These are phyloP conservation scores for Dorcus hopei DNA, from an alignment of 2,888 invertebrate species.

Conservation along the genomic window DNA sequence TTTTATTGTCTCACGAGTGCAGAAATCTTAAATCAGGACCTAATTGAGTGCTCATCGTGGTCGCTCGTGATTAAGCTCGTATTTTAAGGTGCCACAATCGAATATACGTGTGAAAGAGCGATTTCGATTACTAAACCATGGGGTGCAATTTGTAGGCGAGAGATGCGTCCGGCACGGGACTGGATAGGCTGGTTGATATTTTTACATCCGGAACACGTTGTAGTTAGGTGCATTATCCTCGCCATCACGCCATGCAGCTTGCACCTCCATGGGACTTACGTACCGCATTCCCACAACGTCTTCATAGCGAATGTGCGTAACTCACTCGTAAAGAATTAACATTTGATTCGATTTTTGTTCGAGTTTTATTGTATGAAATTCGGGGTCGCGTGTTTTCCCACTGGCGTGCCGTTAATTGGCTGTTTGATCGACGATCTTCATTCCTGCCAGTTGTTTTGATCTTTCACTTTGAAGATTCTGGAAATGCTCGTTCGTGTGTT, in stretches of 20 bases:
- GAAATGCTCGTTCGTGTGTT: too few relatives aligned
- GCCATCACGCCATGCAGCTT: slow-evolving; percentile 18
- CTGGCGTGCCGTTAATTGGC: too few relatives aligned
- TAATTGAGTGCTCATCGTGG: slow-evolving; percentile 34
- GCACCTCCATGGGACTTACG: slow-evolving; percentile 17
- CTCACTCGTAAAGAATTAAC: background rate
- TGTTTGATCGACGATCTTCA: too few relatives aligned
- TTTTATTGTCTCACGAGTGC: slow-evolving; percentile 9
- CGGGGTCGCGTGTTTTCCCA: too few relatives aligned
- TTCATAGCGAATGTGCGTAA: slow-evolving; percentile 12
- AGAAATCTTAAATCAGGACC: slow-evolving; percentile 26
- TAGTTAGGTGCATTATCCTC: slow-evolving; percentile 26
- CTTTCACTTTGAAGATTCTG: too few relatives aligned
- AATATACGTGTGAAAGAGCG: slow-evolving; percentile 14
- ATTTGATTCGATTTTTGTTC: too few relatives aligned
- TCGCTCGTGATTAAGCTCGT: slow-evolving; percentile 31
- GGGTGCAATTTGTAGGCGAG: slow-evolving; percentile 22
- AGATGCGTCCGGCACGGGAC: slow-evolving; percentile 12
- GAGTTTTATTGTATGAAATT: too few relatives aligned
- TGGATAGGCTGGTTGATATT: slow-evolving; percentile 17
- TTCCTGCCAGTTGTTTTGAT: too few relatives aligned
- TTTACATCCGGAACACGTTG: slow-evolving; percentile 21
- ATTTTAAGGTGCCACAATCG: slow-evolving; percentile 29
- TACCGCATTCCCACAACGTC: slow-evolving; percentile 25
- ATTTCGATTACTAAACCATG: slow-evolving; percentile 29